Percentiles rank a stretch among this genome's conserved stretches.
Conservation (phyloP, 2,797 vertebrate genomes). For the Micromesistius poutassou region DNA sequence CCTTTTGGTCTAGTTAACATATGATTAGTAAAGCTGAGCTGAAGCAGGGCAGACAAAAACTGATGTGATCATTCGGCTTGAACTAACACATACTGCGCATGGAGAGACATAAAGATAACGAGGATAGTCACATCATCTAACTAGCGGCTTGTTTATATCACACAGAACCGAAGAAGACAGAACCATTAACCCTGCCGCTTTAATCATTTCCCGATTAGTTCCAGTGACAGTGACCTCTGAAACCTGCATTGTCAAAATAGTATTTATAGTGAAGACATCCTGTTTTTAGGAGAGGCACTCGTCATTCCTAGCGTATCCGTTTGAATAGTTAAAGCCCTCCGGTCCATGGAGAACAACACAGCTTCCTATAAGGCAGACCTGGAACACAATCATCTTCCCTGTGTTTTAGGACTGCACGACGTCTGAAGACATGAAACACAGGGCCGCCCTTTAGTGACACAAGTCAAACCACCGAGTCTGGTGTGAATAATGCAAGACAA, state of each 20-base stretch:
- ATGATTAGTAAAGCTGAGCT: no score
- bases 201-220: not conserved
- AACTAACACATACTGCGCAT: no score
- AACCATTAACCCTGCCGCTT: not conserved
- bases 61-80: no score
- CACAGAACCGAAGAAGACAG: no score
- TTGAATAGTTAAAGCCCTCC: slow-evolving; percentile 22
- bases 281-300: slow-evolving; percentile 36
- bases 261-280: slow-evolving; percentile 37
- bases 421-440: not conserved
- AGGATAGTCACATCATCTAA: no score
- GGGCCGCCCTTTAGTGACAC: not conserved
- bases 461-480: not conserved
- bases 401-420: not conserved
- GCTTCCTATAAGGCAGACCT: slow-evolving; percentile 34
- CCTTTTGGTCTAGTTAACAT: no score
- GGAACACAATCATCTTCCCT: slow-evolving; percentile 12
- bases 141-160: no score
- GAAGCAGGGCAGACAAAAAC: no score
- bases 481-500: not conserved
- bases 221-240: not conserved
- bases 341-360: slow-evolving; percentile 8
- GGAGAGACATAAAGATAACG: no score
- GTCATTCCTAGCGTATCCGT: slow-evolving; percentile 35
- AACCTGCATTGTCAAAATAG: not conserved